These are phyloP conservation scores for Emydoidea blandingii DNA, from an alignment of 2,797 vertebrate genomes.

Conservation along the genomic window DNA sequence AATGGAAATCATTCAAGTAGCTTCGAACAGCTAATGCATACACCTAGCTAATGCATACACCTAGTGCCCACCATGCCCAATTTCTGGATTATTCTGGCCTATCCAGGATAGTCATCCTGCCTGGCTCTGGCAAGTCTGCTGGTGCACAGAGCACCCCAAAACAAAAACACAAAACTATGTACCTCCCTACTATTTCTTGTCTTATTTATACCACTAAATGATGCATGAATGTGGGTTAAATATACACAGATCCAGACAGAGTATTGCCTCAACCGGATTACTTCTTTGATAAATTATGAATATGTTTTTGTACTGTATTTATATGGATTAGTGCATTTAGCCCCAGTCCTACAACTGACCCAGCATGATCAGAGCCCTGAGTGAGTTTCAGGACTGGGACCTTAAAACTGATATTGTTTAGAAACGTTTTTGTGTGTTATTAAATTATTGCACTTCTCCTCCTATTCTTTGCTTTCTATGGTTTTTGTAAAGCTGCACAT, in stretches of 20 bases:
- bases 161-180: too few relatives aligned
- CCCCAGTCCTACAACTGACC: neutral
- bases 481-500: neutral
- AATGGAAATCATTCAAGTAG: neutral
- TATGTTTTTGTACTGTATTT: neutral
- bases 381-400: neutral
- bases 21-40: neutral
- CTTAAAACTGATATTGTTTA: neutral
- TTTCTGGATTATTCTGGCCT: too few relatives aligned
- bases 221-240: neutral
- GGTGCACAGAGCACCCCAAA: too few relatives aligned
- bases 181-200: too few relatives aligned
- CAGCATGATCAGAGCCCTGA: neutral
- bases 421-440: neutral
- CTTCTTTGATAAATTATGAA: neutral
- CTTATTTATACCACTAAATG: too few relatives aligned
- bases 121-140: too few relatives aligned
- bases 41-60: neutral
- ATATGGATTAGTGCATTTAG: neutral
- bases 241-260: neutral
- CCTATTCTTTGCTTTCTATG: neutral
- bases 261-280: neutral
- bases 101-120: too few relatives aligned
- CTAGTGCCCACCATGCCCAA: neutral
- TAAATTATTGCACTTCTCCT: neutral